Conservation (phyloP, 2,797 vertebrate genomes). For the Chrosomus eos region DNA sequence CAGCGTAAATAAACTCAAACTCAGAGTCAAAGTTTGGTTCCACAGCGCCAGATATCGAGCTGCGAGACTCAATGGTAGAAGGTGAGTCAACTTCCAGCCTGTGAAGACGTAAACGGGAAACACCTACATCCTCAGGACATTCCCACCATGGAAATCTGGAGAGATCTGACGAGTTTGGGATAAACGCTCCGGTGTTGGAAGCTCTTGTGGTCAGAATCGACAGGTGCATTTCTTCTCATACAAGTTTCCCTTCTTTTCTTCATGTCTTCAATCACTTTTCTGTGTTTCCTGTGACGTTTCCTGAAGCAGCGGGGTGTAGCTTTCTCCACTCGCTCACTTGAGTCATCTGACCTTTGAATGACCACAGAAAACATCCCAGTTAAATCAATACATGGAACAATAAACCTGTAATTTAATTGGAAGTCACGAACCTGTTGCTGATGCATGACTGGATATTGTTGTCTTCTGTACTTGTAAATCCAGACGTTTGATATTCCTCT, state of each 20-base stretch:
- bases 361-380: not conserved
- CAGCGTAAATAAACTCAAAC: constrained; percentile 55
- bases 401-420: not conserved
- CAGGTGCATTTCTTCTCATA: not conserved
- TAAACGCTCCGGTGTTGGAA: constrained; percentile 1
- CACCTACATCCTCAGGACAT: not conserved
- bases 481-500: constrained; percentile 76
- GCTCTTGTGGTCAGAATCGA: constrained; percentile 85
- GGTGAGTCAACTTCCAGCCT: constrained; percentile 29
- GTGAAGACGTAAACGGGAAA: constrained; percentile 13
- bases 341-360: constrained; percentile 12
- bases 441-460: constrained; percentile 55
- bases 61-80: constrained; percentile 50
- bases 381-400: not conserved
- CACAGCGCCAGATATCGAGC: not conserved
- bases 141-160: not conserved
- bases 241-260: constrained; percentile 19
- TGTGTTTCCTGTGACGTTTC: constrained; percentile 67
- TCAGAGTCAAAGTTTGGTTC: not conserved
- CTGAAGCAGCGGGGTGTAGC: not conserved
- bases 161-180: not conserved
- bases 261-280: constrained; percentile 68
- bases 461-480: constrained; percentile 65
- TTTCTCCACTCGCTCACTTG: not conserved
- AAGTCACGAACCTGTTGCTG: constrained; percentile 49